Base-by-base conservation (phyloP, 2,113 vertebrate species). In the Petrocephalus zakoni region DNA sequence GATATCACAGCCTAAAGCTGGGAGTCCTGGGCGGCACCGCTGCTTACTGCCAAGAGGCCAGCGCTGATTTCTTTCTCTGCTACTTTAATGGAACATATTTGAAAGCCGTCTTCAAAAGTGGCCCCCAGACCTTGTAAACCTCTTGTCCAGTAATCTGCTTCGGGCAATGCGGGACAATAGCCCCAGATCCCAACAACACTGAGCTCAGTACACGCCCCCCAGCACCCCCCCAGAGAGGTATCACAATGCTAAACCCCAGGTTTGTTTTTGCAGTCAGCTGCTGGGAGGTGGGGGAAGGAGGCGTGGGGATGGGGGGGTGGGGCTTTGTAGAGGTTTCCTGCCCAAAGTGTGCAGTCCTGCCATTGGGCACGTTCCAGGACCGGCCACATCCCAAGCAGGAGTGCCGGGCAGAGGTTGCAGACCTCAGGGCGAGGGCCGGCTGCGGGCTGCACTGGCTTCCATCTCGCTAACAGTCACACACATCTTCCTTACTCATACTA, bases 121-220 rank as follows among this genome's bases (percentile, higher is more conserved):
- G 9, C 52, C 34, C 52, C 37, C 87, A 52, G 29, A 55, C 37
- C 75, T 61, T 83, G 75, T 88, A 82, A 83, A 88, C 75, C 87
- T 88, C 75, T 83, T 83, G 75, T 58, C 87, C 72, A 21, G 87
- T 88, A 81, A 88, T 88, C 87, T 88, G 68, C 87, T 75, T 75
- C 87, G 29, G 87, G 64, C 56, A 19, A 87, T 15, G 13, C 34
- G 47, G 86, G 86, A 87, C 86, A 87, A 87, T 49, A 52, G 86
- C 11, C 37, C 58, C 17, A 51, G 46, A 87, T 22, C 21, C n/a
- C 21, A 51, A 46, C 46, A 51, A 61, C 86, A 42, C 21, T 68
- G 29, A 49, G 58, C 61, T 46, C 11, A 13, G 17, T 86, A 17
- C 84, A 34, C 51, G 46, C 84, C 25, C 52, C 84, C 78, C 78